Percentiles rank a stretch among this genome's conserved stretches.
phyloP scores from a whole-genome alignment of 2,113 vertebrate genomes.

The Myiozetetes cayanensis region DNA sequence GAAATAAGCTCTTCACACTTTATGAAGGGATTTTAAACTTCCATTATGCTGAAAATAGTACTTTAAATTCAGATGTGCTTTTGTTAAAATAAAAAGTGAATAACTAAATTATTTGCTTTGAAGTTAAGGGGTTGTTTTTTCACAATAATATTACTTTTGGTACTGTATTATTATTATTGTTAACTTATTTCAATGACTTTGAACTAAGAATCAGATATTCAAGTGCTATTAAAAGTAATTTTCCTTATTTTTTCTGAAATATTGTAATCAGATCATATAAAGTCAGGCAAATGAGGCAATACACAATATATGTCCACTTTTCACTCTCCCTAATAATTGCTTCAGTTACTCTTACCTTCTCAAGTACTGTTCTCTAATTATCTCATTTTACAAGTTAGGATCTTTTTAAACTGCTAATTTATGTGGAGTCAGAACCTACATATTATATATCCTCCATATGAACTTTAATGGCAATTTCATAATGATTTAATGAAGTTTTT shows the following conservation, averaged over 20 bases:
- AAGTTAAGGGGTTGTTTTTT: neutral
- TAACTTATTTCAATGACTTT: neutral
- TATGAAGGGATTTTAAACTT: neutral
- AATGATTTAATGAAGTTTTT: neutral
- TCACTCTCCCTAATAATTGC: neutral
- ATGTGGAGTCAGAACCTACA: neutral
- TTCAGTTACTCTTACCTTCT: neutral
- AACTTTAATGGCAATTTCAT: neutral
- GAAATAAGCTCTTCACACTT: neutral
- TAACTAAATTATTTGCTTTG: slow-evolving; percentile 12
- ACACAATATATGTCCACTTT: neutral
- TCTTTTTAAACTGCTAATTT: neutral
- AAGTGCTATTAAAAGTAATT: neutral
- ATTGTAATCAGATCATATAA: neutral
- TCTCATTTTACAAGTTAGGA: neutral
- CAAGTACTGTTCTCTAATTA: neutral
- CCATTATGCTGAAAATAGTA: neutral
- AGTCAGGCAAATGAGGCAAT: neutral
- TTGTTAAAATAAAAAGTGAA: neutral
- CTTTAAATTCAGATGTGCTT: slow-evolving; percentile 1
- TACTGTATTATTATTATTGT: neutral
- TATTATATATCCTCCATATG: neutral
- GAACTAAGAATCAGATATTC: neutral
- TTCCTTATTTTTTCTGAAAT: neutral
- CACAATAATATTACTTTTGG: neutral